These are phyloP conservation scores for Diadumene lineata DNA, from an alignment of 92 coral and sea anemone genomes.

Conservation along the genomic window DNA sequence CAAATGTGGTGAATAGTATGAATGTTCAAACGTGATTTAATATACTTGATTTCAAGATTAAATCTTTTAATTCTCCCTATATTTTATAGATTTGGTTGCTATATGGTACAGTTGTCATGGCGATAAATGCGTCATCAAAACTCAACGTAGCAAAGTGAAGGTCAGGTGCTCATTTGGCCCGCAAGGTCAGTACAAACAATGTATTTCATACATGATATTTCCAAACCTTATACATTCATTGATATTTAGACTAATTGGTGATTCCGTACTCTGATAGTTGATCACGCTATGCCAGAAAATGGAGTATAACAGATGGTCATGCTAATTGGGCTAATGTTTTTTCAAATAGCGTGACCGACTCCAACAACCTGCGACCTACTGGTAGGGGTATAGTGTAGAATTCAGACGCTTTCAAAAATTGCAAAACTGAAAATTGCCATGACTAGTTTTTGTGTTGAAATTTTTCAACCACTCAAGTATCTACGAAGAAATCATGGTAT, in stretches of 20 bases:
- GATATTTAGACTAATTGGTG: neutral
- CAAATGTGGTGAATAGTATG: too few relatives aligned
- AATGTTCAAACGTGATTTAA: too few relatives aligned
- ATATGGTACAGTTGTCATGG: neutral
- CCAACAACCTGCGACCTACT: neutral
- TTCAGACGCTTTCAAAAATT: too few relatives aligned
- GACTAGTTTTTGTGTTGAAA: too few relatives aligned
- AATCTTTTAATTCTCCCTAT: too few relatives aligned
- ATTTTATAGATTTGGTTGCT: neutral
- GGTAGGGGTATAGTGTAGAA: too few relatives aligned
- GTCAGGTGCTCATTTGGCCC: neutral
- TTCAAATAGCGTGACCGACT: neutral
- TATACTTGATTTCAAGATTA: too few relatives aligned
- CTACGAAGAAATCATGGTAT: too few relatives aligned
- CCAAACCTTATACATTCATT: neutral
- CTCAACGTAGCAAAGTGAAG: neutral
- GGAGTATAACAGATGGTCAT: neutral
- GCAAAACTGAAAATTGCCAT: too few relatives aligned
- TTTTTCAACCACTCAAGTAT: too few relatives aligned
- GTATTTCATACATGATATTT: too few relatives aligned
- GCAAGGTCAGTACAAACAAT: too few relatives aligned
- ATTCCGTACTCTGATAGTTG: neutral
- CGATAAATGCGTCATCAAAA: neutral
- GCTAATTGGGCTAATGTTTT: neutral
- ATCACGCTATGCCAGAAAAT: neutral